Base-by-base conservation (phyloP, 2,888 invertebrate genomes). In the Barypeithes pellucidus region DNA sequence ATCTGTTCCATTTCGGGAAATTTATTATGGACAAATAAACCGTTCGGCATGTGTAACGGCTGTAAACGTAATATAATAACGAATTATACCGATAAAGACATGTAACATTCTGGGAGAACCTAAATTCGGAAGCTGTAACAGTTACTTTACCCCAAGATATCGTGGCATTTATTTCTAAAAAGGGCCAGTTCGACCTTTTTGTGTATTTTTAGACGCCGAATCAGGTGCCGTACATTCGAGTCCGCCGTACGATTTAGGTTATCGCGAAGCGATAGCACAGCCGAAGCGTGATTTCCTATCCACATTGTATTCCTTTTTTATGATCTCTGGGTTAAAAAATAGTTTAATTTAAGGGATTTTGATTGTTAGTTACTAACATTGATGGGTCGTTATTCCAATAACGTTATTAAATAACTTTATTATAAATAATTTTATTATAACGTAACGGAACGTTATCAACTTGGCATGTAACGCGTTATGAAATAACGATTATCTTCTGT, bases 261-360 rank as follows among this genome's bases (percentile, higher is more conserved):
- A 62, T 62, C 45, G 29, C 62, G 29, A 47, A 47, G 12, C 45
- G 62, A 43, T 45, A 29, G 45, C 45, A 45, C 24, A 24, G 62
- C 14, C 47, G 41, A 24, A 43, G n/a, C 62, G 41, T 62, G 62
- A 62, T 62, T 62, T 62, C 62, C 16, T 14, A 62, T 62, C 45
- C 47, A 62, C 47, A 62, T 45, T 62, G 45, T 47, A 47, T 62
- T 62, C 11, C 14, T n/a, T 22, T 45, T 22, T 22, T 18, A 14
- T 20, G 20, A 22, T 20, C 16, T 45, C 4, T 8, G 45, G 18
- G 8, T 18, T n/a, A 18, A 47, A 22, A 47, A 47, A 9, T 39
- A n/a, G 12, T 3, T 39, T n/a, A n/a, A 39, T 8, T 39, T 39
- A 12, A 39, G 39, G n/a, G 9, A 12, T 1, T 3, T 5, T n/a